phyloP scores from a whole-genome alignment of 1,140 invertebrate species.

The Babylonia areolata region DNA sequence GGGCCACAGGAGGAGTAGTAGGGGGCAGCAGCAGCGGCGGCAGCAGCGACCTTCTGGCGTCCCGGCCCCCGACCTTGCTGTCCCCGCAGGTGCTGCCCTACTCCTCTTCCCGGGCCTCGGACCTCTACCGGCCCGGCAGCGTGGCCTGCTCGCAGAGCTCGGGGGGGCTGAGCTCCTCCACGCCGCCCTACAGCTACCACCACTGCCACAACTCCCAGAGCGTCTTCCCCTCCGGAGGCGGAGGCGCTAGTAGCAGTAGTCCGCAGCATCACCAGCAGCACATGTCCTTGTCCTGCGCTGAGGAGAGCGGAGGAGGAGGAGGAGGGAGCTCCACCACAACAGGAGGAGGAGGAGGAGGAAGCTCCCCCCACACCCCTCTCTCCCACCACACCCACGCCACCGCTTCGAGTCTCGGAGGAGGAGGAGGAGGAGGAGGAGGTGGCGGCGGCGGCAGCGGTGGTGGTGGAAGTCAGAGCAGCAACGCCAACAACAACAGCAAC shows the following conservation, averaged over 20 bases:
- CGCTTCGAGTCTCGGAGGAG: conserved; percentile 46
- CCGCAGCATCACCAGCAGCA: conserved; percentile 47
- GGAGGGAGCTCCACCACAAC: neutral
- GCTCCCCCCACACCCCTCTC: conserved; percentile 56
- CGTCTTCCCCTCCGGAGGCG: conserved; percentile 35
- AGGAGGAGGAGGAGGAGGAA: conserved; percentile 30
- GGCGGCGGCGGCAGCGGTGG: conserved; percentile 53
- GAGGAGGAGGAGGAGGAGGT: conserved; percentile 56
- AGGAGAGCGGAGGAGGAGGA: neutral
- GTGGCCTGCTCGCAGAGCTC: conserved; percentile 44
- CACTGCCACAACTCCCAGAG: conserved; percentile 44
- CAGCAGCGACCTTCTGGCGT: conserved; percentile 53
- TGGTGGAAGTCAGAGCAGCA: conserved; percentile 19
- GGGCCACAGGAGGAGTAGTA: conserved; percentile 56
- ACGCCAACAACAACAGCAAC: too few species aligned
- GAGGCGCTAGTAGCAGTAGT: conserved; percentile 47
- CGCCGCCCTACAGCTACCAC: conserved; percentile 54
- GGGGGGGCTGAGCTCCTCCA: conserved; percentile 39
- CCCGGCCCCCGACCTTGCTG: conserved; percentile 56
- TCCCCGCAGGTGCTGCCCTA: conserved; percentile 66
- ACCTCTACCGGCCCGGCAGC: conserved; percentile 60
- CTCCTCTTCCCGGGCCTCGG: conserved; percentile 54
- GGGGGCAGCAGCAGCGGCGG: conserved; percentile 8
- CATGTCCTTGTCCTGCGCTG: conserved; percentile 42
- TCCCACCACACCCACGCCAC: conserved; percentile 55